Evolutionary conservation across 2,113 vertebrate genomes (phyloP).

Genomic region (Coracopsis vasa): DNA sequence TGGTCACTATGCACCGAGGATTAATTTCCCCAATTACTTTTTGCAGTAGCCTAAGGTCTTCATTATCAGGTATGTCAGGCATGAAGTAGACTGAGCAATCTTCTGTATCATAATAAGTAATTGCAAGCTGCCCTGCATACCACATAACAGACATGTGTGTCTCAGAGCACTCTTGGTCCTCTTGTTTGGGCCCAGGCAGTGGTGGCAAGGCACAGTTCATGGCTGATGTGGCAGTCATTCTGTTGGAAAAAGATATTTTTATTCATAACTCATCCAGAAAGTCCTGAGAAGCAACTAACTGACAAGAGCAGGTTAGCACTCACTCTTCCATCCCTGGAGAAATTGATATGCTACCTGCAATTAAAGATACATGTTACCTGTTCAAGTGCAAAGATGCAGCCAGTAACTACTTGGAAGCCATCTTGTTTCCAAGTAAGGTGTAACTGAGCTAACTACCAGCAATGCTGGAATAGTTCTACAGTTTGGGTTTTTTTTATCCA

Average conservation of each 20-base stretch:
- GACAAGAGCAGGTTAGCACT: not conserved
- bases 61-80: constrained; percentile 82
- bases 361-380: not conserved
- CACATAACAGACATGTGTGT: constrained; percentile 85
- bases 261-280: not conserved
- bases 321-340: not conserved
- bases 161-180: constrained; percentile 58
- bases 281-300: not conserved
- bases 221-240: constrained; percentile 36
- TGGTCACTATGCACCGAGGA: constrained; percentile 86
- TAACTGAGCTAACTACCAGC: not conserved
- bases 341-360: not conserved
- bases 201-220: not conserved
- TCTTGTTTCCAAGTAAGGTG: not conserved
- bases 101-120: constrained; percentile 88
- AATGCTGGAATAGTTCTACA: not conserved
- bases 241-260: not conserved
- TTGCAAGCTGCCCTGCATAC: constrained; percentile 81
- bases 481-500: not conserved
- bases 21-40: constrained; percentile 86
- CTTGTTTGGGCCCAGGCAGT: not conserved
- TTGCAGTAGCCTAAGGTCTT: constrained; percentile 82
- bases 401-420: not conserved
- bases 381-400: not conserved
- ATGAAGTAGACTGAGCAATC: constrained; percentile 87